Conservation (phyloP, 1,140 invertebrate species). For the Acyrthosiphon pisum region DNA sequence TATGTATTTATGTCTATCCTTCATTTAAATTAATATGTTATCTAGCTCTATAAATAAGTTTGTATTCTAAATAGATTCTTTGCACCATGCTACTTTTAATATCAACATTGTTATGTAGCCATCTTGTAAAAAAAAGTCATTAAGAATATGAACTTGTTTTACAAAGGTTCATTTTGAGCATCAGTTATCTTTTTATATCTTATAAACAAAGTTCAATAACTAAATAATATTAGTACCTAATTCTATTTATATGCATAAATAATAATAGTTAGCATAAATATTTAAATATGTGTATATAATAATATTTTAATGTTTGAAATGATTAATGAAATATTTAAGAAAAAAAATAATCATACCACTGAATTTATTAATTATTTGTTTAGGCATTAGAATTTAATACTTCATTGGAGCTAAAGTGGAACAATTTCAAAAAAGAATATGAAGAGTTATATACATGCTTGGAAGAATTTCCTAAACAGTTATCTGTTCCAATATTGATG, state of each 20-base stretch:
- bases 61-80: neutral
- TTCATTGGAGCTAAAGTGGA: conserved; percentile 55
- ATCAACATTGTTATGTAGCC: neutral
- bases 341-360: neutral
- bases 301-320: neutral
- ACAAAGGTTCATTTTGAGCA: neutral
- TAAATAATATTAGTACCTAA: neutral
- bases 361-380: neutral
- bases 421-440: conserved; percentile 58
- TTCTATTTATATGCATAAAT: too few species aligned
- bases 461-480: conserved; percentile 55
- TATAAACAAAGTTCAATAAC: neutral
- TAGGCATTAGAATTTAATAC: conserved; percentile 19
- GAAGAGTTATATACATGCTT: conserved; percentile 58
- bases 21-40: neutral
- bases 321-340: neutral
- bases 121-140: neutral
- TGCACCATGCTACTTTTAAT: neutral
- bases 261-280: neutral
- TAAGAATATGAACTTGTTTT: neutral
- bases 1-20: neutral
- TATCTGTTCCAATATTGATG: conserved; percentile 67
- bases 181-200: neutral
- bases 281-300: neutral
- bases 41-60: neutral